Base-by-base conservation (phyloP, 53 echinoderm and acorn worm species). In the Holothuria leucospilota region DNA sequence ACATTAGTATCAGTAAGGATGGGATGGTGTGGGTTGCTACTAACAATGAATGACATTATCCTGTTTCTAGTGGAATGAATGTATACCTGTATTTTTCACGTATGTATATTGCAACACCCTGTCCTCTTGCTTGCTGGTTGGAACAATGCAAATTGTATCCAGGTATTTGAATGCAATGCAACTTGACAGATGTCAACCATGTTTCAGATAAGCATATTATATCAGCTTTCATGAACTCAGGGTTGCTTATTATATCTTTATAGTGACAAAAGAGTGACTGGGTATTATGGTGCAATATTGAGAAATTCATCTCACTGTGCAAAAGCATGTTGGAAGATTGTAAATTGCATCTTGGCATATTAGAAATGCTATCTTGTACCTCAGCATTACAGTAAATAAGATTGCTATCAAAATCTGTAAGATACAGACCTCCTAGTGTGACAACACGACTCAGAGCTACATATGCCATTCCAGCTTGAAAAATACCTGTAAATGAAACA, bases 61-160 rank as follows among this genome's bases (percentile, higher is more conserved):
- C 51, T 51, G 77, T 52, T 24, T 51, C n/a, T 51, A 27, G n/a
- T n/a, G 24, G 56, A 53, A 77, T 21, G n/a, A 51, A 8, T 18
- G 23, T 51, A 53, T 77, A 77, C 4, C 5, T 52, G 23, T 77
- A 51, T 5, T 1, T 51, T 9, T 78, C 78, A 27, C 52, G 20
- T 11, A 58, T 59, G 60, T 78, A 78, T 78, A 78, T 30, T 9
- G 59, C 78, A 29, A 78, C 78, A 78, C 78, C 78, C 30, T 78
- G 58, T 59, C 78, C 59, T 49, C 78, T 78, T 23, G 4, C 28
- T 78, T 78, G 78, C 5, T 56, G 59, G 5, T 59, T 11, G 8
- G 78, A 78, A 59, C 11, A 78, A 78, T 58, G 78, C 13, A 59
- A 23, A 58, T 59, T 77, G 77, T 77, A 77, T 25, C 78, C 60